phyloP scores from a whole-genome alignment of 2,888 invertebrate genomes.

The Plebejus argus region DNA sequence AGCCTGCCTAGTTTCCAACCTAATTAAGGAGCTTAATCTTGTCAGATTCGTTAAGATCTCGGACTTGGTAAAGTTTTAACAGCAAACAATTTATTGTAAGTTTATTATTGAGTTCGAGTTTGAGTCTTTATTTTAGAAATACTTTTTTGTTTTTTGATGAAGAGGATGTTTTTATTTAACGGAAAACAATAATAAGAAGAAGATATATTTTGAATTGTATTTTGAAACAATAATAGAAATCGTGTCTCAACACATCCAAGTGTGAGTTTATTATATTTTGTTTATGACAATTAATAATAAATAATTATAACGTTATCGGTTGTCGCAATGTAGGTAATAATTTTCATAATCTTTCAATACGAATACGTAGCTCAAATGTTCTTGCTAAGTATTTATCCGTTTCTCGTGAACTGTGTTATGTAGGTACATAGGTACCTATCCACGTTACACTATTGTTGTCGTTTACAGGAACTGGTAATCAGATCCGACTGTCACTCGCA shows the following conservation, averaged over 20 bases:
- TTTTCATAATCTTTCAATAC: too few species aligned
- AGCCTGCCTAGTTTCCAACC: slow-evolving; percentile 12
- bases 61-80: slow-evolving; percentile 7
- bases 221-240: too few species aligned
- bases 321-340: too few species aligned
- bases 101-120: neutral
- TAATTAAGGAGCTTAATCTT: slow-evolving; percentile 15
- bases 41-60: slow-evolving; percentile 15
- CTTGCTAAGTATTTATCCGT: too few species aligned
- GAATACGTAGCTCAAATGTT: too few species aligned
- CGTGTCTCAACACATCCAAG: too few species aligned
- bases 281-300: too few species aligned
- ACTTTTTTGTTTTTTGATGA: neutral
- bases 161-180: neutral
- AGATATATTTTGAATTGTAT: too few species aligned
- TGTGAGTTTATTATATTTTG: too few species aligned
- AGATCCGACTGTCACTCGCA: neutral
- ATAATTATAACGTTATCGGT: too few species aligned
- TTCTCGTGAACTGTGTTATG: neutral
- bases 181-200: too few species aligned
- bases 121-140: neutral
- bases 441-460: slow-evolving; percentile 7
- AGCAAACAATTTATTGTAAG: slow-evolving; percentile 12
- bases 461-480: slow-evolving; percentile 3
- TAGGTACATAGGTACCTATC: too few species aligned